These are phyloP conservation scores for Dermatophagoides farinae DNA, from an alignment of 1,140 invertebrate genomes.

Conservation along the genomic window DNA sequence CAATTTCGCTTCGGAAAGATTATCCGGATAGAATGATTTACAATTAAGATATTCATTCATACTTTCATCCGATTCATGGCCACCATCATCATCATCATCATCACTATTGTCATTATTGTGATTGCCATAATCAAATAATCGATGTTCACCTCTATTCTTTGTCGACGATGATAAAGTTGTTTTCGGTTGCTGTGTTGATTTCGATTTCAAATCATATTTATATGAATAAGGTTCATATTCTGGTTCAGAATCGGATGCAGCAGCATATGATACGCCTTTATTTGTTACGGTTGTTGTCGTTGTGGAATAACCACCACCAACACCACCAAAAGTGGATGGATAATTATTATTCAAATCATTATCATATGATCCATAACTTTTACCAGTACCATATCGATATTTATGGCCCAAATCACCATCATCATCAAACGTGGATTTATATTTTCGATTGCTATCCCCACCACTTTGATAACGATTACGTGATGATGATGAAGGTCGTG, in stretches of 20 bases:
- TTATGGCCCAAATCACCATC: not conserved
- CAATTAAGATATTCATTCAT: conserved; percentile 4
- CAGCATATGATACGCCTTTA: not conserved
- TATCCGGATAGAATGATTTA: conserved; percentile 7
- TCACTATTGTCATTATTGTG: not conserved
- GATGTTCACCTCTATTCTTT: not conserved
- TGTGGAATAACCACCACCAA: not conserved
- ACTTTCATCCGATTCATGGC: conserved; percentile 1
- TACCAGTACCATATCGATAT: not conserved
- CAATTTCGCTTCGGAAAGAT: not conserved
- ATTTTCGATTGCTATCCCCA: not conserved
- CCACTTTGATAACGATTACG: not conserved
- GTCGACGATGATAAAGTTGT: not conserved
- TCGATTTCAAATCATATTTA: too few relatives aligned
- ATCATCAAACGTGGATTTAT: not conserved
- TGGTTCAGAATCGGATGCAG: not conserved
- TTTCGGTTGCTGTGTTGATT: not conserved
- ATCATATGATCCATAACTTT: not conserved
- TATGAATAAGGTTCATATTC: not conserved
- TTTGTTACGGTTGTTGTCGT: too few relatives aligned
- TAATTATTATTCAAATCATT: not conserved
- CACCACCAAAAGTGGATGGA: not conserved
- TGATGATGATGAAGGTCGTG: not conserved
- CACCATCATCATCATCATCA: not conserved
- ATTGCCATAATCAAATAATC: not conserved